These are phyloP conservation scores for Leptinotarsa rubiginosa DNA, from an alignment of 2,888 invertebrate genomes.

Conservation along the genomic window DNA sequence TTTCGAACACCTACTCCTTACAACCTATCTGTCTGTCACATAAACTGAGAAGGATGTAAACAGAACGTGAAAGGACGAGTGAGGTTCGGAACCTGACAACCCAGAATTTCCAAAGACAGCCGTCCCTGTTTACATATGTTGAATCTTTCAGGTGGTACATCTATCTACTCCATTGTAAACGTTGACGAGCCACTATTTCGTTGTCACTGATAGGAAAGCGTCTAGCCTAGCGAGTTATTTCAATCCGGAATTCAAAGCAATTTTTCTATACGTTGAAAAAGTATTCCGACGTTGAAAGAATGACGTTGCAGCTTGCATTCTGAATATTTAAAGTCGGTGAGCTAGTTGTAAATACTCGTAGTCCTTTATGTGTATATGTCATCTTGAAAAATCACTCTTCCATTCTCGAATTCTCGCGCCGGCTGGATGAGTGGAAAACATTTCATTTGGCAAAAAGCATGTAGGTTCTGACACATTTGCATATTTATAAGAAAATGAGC, in stretches of 20 bases:
- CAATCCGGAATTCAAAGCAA: conserved; percentile 11
- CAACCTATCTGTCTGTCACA: too few species aligned
- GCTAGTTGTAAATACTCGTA: conserved; percentile 24
- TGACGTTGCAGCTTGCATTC: conserved; percentile 16
- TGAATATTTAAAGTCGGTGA: conserved; percentile 29
- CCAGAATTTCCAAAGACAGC: background rate
- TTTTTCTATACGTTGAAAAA: conserved; percentile 15
- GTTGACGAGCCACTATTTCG: conserved; percentile 11
- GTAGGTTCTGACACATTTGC: conserved; percentile 46
- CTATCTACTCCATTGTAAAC: conserved; percentile 2
- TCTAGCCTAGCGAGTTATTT: conserved; percentile 16
- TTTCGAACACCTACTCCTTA: too few species aligned
- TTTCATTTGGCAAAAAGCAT: conserved; percentile 48
- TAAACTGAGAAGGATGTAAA: background rate
- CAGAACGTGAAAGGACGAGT: conserved; percentile 3
- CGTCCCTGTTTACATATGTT: conserved; percentile 5
- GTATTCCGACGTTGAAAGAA: conserved; percentile 15
- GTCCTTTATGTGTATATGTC: conserved; percentile 34
- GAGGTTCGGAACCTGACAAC: background rate
- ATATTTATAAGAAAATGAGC: conserved; percentile 51
- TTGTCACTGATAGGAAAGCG: conserved; percentile 1
- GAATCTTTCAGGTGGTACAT: conserved; percentile 17
- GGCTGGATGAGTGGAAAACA: conserved; percentile 7
- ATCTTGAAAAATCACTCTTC: conserved; percentile 37
- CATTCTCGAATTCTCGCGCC: conserved; percentile 25